Percentiles rank a stretch among this genome's conserved stretches.
These are phyloP conservation scores for Eulemur mongoz DNA, from an alignment of 2,797 vertebrate genomes.

Conservation along the genomic window DNA sequence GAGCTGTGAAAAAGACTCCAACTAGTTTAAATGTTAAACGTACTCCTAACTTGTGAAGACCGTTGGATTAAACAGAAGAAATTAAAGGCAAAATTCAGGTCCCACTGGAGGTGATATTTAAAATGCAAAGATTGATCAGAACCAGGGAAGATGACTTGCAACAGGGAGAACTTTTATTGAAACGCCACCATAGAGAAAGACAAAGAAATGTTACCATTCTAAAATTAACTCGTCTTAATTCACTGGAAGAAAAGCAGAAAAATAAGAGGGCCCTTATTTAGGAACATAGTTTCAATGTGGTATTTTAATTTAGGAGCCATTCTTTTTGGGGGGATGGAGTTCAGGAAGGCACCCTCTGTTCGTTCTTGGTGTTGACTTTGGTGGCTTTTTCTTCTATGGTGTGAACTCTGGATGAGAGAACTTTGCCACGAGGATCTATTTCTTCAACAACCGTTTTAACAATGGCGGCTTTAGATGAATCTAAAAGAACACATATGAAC, in stretches of 20 bases:
- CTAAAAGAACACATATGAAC: constrained; percentile 45
- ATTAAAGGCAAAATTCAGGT: neutral
- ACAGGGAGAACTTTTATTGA: constrained; percentile 76
- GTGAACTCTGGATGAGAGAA: constrained; percentile 67
- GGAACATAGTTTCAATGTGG: neutral
- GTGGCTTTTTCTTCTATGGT: constrained; percentile 68
- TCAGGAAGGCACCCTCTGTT: constrained; percentile 71
- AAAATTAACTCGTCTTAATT: neutral
- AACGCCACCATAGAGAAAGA: constrained; percentile 54
- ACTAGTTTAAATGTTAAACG: neutral
- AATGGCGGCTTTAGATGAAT: constrained; percentile 49
- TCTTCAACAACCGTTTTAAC: constrained; percentile 78
- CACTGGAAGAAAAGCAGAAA: constrained; percentile 31
- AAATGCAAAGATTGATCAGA: constrained; percentile 40
- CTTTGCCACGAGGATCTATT: constrained; percentile 73
- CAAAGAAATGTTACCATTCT: constrained; percentile 48
- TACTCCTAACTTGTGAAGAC: neutral
- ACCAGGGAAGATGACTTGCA: constrained; percentile 55
- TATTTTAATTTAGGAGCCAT: neutral
- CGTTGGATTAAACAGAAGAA: neutral
- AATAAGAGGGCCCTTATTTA: neutral
- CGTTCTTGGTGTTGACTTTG: constrained; percentile 66
- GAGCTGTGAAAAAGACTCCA: neutral
- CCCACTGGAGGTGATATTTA: neutral
- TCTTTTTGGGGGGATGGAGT: neutral